These are phyloP conservation scores for Cynocephalus volans DNA, from an alignment of 2,113 vertebrate species.

Conservation along the genomic window DNA sequence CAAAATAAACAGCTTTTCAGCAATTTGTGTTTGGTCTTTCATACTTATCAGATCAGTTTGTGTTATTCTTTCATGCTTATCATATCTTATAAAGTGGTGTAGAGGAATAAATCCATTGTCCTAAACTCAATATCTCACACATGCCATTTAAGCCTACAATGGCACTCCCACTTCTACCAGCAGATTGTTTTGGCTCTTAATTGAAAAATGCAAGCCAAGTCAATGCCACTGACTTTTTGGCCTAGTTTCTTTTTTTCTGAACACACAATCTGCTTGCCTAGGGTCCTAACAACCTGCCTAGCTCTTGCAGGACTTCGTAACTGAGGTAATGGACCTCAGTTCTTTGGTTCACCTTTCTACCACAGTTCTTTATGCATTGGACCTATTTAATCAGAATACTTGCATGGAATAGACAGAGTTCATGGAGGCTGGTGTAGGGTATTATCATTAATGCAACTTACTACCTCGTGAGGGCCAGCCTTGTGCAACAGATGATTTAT, in stretches of 20 bases:
- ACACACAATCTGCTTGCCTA: neutral
- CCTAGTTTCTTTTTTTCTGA: neutral
- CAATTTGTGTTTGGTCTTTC: neutral
- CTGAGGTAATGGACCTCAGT: neutral
- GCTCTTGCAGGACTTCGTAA: neutral
- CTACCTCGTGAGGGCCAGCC: neutral
- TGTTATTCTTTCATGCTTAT: neutral
- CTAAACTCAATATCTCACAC: neutral
- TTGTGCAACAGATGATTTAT: neutral
- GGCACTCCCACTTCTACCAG: neutral
- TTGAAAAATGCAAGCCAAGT: neutral
- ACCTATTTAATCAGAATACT: neutral
- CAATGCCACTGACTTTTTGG: neutral
- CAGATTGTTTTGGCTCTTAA: neutral
- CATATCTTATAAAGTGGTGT: neutral
- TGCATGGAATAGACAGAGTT: neutral
- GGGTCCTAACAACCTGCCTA: neutral
- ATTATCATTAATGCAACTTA: neutral
- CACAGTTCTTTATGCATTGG: neutral
- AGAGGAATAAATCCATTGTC: neutral
- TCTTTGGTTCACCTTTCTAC: neutral
- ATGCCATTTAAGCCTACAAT: neutral
- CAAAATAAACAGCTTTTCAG: neutral
- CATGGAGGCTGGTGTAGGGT: neutral
- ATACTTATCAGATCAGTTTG: neutral